Conservation (phyloP, 2,113 vertebrate genomes). For the Hydropotes inermis region DNA sequence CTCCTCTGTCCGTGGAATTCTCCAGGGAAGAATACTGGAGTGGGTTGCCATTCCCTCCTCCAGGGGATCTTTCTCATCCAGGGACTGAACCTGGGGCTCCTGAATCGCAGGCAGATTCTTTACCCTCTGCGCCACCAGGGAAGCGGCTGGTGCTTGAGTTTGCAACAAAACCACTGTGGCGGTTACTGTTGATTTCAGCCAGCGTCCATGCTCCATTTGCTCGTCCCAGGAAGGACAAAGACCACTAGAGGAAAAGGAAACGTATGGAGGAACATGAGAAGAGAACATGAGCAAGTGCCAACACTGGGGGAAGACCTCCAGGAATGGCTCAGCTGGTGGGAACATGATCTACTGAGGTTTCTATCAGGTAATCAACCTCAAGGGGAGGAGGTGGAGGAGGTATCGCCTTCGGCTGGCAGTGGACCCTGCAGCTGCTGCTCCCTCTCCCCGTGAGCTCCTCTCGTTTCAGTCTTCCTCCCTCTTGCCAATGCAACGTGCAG, state of each 20-base stretch:
- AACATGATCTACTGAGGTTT: neutral
- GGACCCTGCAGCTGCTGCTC: constrained; percentile 20
- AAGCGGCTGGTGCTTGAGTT: neutral
- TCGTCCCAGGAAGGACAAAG: neutral
- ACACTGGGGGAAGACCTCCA: neutral
- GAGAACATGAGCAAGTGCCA: neutral
- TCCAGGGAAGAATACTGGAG: neutral
- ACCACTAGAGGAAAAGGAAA: neutral
- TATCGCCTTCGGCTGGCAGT: neutral
- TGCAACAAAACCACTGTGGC: neutral
- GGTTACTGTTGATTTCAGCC: no score
- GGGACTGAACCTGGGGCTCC: neutral
- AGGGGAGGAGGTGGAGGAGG: neutral
- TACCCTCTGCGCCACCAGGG: neutral
- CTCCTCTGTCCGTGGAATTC: neutral
- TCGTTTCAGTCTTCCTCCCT: constrained; percentile 9
- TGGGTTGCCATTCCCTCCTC: neutral
- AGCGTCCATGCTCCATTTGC: neutral
- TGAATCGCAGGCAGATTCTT: neutral
- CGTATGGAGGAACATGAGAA: constrained; percentile 12
- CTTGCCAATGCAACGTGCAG: neutral
- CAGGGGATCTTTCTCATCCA: neutral
- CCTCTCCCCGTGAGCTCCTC: neutral
- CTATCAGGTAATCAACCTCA: constrained; percentile 1
- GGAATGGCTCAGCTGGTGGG: neutral